These are phyloP conservation scores for Steinernema carpocapsae DNA, from an alignment of 2,888 invertebrate genomes.

Conservation along the genomic window DNA sequence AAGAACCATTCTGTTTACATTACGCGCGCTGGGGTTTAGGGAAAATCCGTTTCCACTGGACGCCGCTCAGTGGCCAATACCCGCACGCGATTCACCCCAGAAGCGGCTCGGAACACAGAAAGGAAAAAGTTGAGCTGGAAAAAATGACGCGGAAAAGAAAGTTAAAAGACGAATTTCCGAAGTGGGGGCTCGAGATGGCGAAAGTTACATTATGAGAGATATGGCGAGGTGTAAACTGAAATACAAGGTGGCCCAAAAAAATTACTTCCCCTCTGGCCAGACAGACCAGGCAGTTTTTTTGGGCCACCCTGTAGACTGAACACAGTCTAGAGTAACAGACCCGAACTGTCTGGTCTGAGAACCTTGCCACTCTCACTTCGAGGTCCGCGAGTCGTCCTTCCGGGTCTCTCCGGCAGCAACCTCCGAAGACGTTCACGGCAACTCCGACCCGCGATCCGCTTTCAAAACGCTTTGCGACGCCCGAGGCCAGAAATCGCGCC, in stretches of 20 bases:
- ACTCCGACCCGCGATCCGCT: background rate
- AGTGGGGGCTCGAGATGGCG: too few relatives aligned
- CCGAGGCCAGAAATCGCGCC: slow-evolving; percentile 24
- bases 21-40: background rate
- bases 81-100: background rate
- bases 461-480: background rate
- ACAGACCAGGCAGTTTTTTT: too few relatives aligned
- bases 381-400: background rate
- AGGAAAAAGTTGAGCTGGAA: too few relatives aligned
- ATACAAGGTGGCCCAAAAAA: too few relatives aligned
- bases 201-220: too few relatives aligned
- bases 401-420: background rate
- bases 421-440: background rate
- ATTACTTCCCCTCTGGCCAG: too few relatives aligned
- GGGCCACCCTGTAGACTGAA: too few relatives aligned
- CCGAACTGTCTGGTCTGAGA: too few relatives aligned
- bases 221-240: too few relatives aligned
- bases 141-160: background rate
- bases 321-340: too few relatives aligned
- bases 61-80: background rate
- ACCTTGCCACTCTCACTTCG: background rate
- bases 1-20: slow-evolving; percentile 8
- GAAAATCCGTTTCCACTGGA: background rate
- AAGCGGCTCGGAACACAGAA: background rate
- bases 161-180: too few relatives aligned